Conservation (phyloP, 2,113 vertebrate genomes). For the Nibea coibor region DNA sequence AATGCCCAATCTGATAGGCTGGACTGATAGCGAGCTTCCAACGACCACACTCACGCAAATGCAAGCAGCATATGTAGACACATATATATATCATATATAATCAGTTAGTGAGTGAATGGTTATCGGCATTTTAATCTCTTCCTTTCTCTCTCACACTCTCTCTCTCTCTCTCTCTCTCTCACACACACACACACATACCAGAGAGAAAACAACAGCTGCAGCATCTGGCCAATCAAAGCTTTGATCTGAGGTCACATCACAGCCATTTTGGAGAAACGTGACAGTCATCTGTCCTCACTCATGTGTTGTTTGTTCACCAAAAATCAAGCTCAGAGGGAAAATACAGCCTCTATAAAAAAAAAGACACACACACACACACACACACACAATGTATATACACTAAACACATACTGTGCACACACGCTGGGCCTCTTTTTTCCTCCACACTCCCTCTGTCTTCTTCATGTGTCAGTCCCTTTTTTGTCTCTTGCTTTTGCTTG, state of each 20-base stretch:
- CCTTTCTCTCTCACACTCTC: not conserved
- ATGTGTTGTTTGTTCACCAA: constrained; percentile 52
- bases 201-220: constrained; percentile 59
- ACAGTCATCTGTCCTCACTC: constrained; percentile 61
- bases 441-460: not conserved
- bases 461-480: constrained; percentile 14
- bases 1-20: constrained; percentile 54
- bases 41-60: constrained; percentile 16
- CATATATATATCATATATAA: not conserved
- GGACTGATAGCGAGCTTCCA: constrained; percentile 49
- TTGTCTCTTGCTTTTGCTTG: constrained; percentile 9
- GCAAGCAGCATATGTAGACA: not conserved
- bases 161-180: not conserved
- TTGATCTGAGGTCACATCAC: constrained; percentile 67
- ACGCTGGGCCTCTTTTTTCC: constrained; percentile 9
- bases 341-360: constrained; percentile 18
- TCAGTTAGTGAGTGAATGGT: not conserved
- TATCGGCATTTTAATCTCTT: constrained; percentile 12
- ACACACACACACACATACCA: constrained; percentile 45
- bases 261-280: constrained; percentile 49
- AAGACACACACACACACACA: constrained; percentile 12
- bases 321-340: constrained; percentile 42
- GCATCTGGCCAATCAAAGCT: constrained; percentile 67
- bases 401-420: constrained; percentile 19
- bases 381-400: not conserved